Conservation (phyloP, 2,888 invertebrate genomes). For the Papilio protenor region DNA sequence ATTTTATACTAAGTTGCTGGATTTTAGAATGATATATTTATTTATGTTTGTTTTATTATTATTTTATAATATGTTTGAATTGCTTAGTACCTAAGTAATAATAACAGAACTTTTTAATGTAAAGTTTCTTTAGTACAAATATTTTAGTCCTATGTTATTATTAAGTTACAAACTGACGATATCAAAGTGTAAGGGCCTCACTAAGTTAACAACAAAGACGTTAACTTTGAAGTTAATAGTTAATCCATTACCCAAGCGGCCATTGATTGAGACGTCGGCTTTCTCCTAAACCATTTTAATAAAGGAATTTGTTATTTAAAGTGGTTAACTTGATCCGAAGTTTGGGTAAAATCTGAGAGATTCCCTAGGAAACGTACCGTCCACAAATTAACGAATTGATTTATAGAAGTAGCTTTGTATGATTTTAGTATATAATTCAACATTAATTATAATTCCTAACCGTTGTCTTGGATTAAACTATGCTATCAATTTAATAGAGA, state of each 20-base stretch:
- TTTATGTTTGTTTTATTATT: too few species aligned
- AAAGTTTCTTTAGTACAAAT: not conserved
- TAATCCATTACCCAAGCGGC: slow-evolving; percentile 21
- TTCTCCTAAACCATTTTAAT: not conserved
- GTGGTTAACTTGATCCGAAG: not conserved
- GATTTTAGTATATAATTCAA: too few species aligned
- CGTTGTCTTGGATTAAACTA: too few species aligned
- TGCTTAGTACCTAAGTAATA: too few species aligned
- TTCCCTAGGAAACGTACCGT: not conserved
- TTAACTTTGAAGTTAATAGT: slow-evolving; percentile 11
- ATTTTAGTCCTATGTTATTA: not conserved
- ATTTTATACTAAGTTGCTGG: too few species aligned
- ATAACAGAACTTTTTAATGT: not conserved
- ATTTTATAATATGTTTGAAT: too few species aligned
- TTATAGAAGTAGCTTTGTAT: too few species aligned
- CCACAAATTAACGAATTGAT: not conserved
- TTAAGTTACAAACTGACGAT: not conserved
- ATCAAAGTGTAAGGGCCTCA: not conserved
- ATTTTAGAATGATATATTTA: too few species aligned
- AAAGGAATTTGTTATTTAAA: slow-evolving; percentile 14
- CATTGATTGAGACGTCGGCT: not conserved
- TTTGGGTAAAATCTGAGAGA: not conserved
- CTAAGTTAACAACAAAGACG: slow-evolving; percentile 18
- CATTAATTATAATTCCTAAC: too few species aligned
- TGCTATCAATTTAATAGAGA: too few species aligned